Base-by-base conservation (phyloP, 2,113 vertebrate species). In the Lepus europaeus region DNA sequence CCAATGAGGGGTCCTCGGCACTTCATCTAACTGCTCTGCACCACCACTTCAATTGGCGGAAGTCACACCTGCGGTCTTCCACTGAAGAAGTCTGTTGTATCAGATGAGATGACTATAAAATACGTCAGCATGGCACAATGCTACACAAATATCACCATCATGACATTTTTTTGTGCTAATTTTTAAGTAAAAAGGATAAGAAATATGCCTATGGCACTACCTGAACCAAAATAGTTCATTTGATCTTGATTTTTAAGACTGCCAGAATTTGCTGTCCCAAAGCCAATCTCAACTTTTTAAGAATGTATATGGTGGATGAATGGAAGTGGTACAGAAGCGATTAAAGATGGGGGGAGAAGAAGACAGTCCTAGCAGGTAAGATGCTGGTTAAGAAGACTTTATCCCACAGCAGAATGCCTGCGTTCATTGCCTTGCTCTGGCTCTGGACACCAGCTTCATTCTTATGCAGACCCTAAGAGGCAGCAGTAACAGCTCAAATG, bases 61-160 rank as follows among this genome's bases (percentile, higher is more conserved):
- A 96, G 76, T 93, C 88, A 63, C 4, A 91, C 90, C 61, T 81
- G 27, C 27, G 31, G n/a, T 81, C n/a, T 89, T 93, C 78, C 80
- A 76, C 27, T 59, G n/a, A 72, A 53, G n/a, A 72, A 53, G 59
- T 72, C 51, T 84, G 51, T 31, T 77, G 0, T 77, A 93, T 90
- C 83, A 76, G 61, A 83, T 72, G 86, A 95, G 63, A 91, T 88
- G 51, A 97, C 70, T 74, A 92, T 77, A 84, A 95, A 96, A 89
- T 69, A 91, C 12, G 22, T 63, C 61, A 93, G 61, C 31, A 95
- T 25, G 27, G 66, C 39, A 39, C 80, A 86, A n/a, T 56, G 61
- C 83, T 88, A 63, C 17, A 80, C 29, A 95, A 83, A 70, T 86
- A 49, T 59, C 68, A 91, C 63, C 83, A 81, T 59, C 49, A 82